Evolutionary conservation across 2,888 invertebrate genomes (phyloP).

Genomic region (Spodoptera littoralis): DNA sequence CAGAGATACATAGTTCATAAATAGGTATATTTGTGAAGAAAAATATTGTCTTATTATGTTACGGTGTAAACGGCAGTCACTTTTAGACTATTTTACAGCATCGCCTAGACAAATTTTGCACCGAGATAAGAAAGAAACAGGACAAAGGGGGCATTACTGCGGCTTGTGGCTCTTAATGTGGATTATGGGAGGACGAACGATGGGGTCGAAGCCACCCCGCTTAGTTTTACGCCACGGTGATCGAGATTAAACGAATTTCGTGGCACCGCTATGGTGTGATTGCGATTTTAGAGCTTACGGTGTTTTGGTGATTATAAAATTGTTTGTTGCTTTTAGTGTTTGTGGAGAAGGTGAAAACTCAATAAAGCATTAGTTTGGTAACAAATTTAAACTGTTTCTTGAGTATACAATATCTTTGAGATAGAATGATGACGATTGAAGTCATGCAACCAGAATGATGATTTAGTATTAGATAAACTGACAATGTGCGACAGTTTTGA

Average conservation of each 20-base stretch:
- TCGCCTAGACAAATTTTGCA: constrained; percentile 87
- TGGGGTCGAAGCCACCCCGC: constrained; percentile 69
- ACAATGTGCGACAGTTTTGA: too few relatives aligned
- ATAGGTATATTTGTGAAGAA: too few relatives aligned
- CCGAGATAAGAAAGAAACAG: constrained; percentile 87
- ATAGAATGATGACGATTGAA: too few relatives aligned
- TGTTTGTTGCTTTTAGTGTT: not conserved
- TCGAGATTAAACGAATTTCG: constrained; percentile 81
- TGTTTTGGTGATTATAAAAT: constrained; percentile 4
- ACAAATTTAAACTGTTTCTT: too few relatives aligned
- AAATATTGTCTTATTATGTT: constrained; percentile 18
- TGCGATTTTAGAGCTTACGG: constrained; percentile 51
- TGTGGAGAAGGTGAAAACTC: not conserved
- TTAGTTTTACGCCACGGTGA: constrained; percentile 77
- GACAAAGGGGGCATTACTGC: constrained; percentile 79
- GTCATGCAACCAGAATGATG: too few relatives aligned
- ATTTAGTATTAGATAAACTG: too few relatives aligned
- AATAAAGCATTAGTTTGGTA: not conserved
- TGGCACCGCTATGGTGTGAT: constrained; percentile 61
- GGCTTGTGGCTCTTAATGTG: constrained; percentile 80
- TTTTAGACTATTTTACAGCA: constrained; percentile 81
- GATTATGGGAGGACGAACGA: constrained; percentile 79
- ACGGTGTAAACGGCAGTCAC: constrained; percentile 66
- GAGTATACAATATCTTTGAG: too few relatives aligned
- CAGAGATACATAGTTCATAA: too few relatives aligned